A percentile compares a stretch with the other conserved stretches of the same genome.
Conservation (phyloP, 2,113 vertebrate species). For the Phoenicopterus ruber region DNA sequence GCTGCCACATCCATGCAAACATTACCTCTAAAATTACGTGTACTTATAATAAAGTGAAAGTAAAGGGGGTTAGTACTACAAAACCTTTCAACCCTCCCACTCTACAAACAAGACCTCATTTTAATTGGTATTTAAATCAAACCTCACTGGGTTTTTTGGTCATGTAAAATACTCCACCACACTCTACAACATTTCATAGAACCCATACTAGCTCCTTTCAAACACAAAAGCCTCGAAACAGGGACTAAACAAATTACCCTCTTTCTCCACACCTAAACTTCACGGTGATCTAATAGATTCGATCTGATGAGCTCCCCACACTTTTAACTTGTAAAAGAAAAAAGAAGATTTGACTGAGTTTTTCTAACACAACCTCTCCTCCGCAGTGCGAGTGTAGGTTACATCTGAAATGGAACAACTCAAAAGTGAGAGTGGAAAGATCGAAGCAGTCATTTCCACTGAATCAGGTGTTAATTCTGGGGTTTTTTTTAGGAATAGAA, state of each 20-base stretch:
- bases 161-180: not conserved
- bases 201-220: not conserved
- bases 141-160: not conserved
- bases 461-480: not conserved
- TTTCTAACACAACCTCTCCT: not conserved
- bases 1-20: not conserved
- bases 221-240: not conserved
- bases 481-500: not conserved
- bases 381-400: not conserved
- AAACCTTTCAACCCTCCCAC: not conserved
- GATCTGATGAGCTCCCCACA: not conserved
- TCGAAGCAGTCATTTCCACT: slow-evolving; percentile 4
- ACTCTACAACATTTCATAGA: not conserved
- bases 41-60: not conserved
- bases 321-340: not conserved
- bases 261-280: not conserved
- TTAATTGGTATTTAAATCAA: not conserved
- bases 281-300: not conserved
- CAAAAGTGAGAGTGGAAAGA: slow-evolving; percentile 29
- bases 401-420: slow-evolving; percentile 12
- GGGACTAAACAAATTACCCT: not conserved
- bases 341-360: not conserved
- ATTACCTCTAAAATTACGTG: not conserved
- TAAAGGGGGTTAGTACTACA: not conserved
- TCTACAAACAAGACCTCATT: not conserved